Evolutionary conservation across 2,888 invertebrate genomes (phyloP), one percentile per base, ranked within the genome.

Genomic region (Tetragonisca angustula): DNA sequence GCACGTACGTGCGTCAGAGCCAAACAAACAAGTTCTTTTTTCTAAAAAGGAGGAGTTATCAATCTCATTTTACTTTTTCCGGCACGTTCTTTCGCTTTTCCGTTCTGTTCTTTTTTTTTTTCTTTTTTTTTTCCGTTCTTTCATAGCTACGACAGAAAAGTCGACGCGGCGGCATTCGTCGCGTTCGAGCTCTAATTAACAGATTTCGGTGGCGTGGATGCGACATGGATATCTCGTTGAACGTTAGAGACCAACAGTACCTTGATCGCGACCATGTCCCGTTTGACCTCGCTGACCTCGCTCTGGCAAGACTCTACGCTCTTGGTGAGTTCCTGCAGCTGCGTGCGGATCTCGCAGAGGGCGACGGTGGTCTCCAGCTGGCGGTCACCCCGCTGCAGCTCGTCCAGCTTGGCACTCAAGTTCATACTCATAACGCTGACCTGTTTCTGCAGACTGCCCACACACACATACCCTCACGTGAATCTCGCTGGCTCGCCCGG

Each of bases 391-490:
- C 97, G 96, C 96, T 98, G 98, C 95, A 98, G 97, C 96, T 98
- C 98, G 96, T 98, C 98, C 96, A 98, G 96, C 96, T 98, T 98
- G 94, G 98, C 97, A 95, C 97, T 97, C 96, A 98, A 97, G 96
- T 98, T 98, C 97, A 98, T 98, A 96, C 98, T 98, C 98, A 98
- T 98, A 96, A 98, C 98, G 97, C 98, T 97, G 97, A 98, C 98
- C 97, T 98, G 98, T 96, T 98, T 97, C 97, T 98, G 98, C 96
- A 98, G 97, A 97, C 98, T 98, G 87, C 70, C 85, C 89, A 89
- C 87, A 90, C 88, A 89, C 88, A 88, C 86, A 89, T 83, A 89
- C 80, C 84, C 87, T 56, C 81, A 84, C 88, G 89, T 89, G 84
- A 89, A 88, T 89, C 87, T 76, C 87, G 85, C 88, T 89, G 88